These are phyloP conservation scores for Drosophila lacertosa DNA, from an alignment of 1,140 invertebrate species.

Conservation along the genomic window DNA sequence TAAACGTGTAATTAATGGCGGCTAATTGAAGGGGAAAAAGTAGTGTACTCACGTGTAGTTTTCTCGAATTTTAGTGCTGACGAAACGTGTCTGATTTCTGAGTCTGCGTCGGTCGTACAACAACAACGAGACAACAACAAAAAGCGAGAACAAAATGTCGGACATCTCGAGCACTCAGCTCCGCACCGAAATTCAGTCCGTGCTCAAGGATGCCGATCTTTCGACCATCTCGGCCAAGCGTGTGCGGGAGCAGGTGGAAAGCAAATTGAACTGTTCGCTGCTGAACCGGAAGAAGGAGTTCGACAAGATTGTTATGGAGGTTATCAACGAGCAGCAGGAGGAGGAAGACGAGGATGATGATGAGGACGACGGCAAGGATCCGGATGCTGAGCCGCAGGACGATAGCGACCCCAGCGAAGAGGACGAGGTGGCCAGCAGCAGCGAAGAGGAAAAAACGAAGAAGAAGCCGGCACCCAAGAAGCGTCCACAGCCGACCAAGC, in stretches of 20 bases:
- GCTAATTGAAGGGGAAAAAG: background rate
- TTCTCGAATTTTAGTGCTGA: conserved; percentile 29
- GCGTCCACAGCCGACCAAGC: conserved; percentile 83
- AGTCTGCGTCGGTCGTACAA: conserved; percentile 39
- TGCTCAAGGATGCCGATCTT: conserved; percentile 94
- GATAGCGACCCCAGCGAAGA: conserved; percentile 87
- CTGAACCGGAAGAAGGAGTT: conserved; percentile 92
- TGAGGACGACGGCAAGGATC: conserved; percentile 85
- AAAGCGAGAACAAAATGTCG: conserved; percentile 69
- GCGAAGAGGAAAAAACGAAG: conserved; percentile 77
- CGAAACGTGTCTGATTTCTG: conserved; percentile 63
- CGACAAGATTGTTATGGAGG: conserved; percentile 91
- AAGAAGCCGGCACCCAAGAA: conserved; percentile 84
- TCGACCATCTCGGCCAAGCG: conserved; percentile 94
- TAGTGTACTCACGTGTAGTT: conserved; percentile 19
- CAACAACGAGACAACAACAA: conserved; percentile 16
- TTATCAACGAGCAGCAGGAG: conserved; percentile 84
- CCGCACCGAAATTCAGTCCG: conserved; percentile 83
- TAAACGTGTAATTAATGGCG: background rate
- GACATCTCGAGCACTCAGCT: conserved; percentile 77
- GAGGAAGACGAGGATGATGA: conserved; percentile 85
- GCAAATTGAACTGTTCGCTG: conserved; percentile 91
- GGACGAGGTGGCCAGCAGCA: conserved; percentile 84
- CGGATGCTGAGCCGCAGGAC: conserved; percentile 84
- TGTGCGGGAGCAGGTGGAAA: conserved; percentile 94